Conservation (phyloP, 2,797 vertebrate genomes). For the Tenualosa ilisha region DNA sequence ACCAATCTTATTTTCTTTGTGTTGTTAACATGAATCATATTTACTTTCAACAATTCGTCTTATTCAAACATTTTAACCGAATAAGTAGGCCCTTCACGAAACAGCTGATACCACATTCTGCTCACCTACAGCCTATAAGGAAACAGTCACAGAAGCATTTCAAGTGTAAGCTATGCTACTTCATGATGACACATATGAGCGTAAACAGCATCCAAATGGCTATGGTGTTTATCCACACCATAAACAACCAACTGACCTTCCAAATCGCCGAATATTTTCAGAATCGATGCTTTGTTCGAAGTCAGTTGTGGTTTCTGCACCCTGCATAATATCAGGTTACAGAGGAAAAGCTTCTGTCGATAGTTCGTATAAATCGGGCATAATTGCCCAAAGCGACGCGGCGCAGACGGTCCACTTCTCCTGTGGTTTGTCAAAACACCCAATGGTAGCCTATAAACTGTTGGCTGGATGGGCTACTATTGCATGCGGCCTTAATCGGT, state of each 20-base stretch:
- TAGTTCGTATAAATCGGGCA: constrained; percentile 61
- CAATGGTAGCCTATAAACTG: not conserved
- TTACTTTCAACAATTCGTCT: not conserved
- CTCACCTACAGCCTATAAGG: not conserved
- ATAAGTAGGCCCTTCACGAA: not conserved
- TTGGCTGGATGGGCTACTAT: not conserved
- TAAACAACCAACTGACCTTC: constrained; percentile 65
- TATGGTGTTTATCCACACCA: constrained; percentile 5
- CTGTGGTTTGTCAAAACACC: constrained; percentile 24
- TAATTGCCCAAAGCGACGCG: constrained; percentile 53
- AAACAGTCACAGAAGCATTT: not conserved
- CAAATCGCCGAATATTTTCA: constrained; percentile 53
- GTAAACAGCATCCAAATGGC: not conserved
- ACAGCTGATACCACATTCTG: not conserved
- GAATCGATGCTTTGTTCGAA: constrained; percentile 66
- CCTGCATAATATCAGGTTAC: constrained; percentile 71
- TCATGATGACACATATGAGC: not conserved
- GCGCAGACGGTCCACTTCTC: constrained; percentile 52
- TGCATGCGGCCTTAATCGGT: not conserved
- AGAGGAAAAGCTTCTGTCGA: constrained; percentile 51
- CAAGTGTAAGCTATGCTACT: not conserved
- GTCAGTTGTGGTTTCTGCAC: constrained; percentile 54
- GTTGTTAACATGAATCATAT: not conserved
- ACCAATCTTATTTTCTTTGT: not conserved
- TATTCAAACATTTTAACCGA: not conserved